Conservation (phyloP, 2,888 invertebrate species). For the Drosophila setosimentum region DNA sequence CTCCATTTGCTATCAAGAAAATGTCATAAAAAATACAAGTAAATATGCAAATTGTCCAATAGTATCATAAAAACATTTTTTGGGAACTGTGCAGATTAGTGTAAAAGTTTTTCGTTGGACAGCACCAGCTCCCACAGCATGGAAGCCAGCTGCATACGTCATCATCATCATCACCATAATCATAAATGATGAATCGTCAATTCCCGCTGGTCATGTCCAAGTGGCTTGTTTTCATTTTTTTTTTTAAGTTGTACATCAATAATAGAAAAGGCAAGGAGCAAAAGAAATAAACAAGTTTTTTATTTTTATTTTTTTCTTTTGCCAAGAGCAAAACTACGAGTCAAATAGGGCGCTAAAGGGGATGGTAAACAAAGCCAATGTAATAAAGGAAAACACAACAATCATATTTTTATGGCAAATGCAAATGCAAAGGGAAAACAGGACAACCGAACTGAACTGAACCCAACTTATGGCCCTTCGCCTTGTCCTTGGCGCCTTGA, state of each 20-base stretch:
- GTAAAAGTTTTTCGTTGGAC: conserved; percentile 43
- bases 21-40: conserved; percentile 35
- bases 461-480: conserved; percentile 44
- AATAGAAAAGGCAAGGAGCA: conserved; percentile 43
- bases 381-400: conserved; percentile 73
- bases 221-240: conserved; percentile 43
- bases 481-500: conserved; percentile 51
- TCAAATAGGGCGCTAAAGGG: conserved; percentile 25
- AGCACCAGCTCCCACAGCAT: conserved; percentile 27
- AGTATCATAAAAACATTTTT: conserved; percentile 41
- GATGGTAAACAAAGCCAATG: conserved; percentile 64
- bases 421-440: conserved; percentile 65
- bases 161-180: conserved; percentile 52
- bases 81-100: conserved; percentile 54
- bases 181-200: conserved; percentile 75
- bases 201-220: conserved; percentile 66
- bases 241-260: conserved; percentile 56
- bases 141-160: conserved; percentile 31
- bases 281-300: conserved; percentile 56
- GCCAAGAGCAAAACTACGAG: conserved; percentile 54
- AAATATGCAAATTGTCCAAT: conserved; percentile 63
- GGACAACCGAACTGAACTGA: conserved; percentile 35
- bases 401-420: conserved; percentile 77
- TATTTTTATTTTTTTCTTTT: background rate
- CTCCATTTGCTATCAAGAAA: conserved; percentile 16